These are phyloP conservation scores for Neoascia interrupta DNA, from an alignment of 2,888 invertebrate genomes.

Conservation along the genomic window DNA sequence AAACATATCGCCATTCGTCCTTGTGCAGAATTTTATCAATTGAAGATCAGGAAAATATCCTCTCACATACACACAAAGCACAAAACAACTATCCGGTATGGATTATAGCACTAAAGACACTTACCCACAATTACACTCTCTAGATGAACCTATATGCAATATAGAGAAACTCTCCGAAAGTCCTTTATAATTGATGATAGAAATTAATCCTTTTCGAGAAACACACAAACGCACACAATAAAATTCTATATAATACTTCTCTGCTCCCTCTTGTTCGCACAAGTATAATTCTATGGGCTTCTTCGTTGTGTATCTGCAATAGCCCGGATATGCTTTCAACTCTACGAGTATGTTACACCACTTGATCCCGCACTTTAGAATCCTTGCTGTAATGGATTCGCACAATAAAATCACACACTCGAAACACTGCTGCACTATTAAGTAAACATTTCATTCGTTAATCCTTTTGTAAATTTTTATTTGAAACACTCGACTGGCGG, in stretches of 20 bases:
- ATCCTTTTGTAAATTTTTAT: constrained; percentile 14
- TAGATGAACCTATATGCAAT: constrained; percentile 13
- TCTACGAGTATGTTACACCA: constrained; percentile 12
- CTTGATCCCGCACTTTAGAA: constrained; percentile 7
- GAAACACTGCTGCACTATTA: constrained; percentile 10
- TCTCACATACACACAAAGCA: too few species aligned
- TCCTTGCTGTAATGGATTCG: constrained; percentile 17
- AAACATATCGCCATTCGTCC: too few species aligned
- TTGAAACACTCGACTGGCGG: constrained; percentile 9
- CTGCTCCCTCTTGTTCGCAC: neutral
- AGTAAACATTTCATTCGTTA: constrained; percentile 12
- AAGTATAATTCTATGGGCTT: neutral
- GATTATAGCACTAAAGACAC: constrained; percentile 60
- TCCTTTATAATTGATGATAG: constrained; percentile 62
- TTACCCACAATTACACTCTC: constrained; percentile 63
- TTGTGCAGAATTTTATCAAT: too few species aligned
- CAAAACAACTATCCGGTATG: too few species aligned
- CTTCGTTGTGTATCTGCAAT: constrained; percentile 19
- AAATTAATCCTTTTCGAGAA: constrained; percentile 57
- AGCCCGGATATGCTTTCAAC: too few species aligned
- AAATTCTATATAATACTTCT: too few species aligned
- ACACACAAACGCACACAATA: constrained; percentile 15
- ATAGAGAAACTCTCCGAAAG: constrained; percentile 48
- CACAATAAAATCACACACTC: constrained; percentile 2
- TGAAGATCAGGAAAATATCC: too few species aligned